Base-by-base conservation (phyloP, 2,888 invertebrate genomes). In the Gisinianus flammeolus region DNA sequence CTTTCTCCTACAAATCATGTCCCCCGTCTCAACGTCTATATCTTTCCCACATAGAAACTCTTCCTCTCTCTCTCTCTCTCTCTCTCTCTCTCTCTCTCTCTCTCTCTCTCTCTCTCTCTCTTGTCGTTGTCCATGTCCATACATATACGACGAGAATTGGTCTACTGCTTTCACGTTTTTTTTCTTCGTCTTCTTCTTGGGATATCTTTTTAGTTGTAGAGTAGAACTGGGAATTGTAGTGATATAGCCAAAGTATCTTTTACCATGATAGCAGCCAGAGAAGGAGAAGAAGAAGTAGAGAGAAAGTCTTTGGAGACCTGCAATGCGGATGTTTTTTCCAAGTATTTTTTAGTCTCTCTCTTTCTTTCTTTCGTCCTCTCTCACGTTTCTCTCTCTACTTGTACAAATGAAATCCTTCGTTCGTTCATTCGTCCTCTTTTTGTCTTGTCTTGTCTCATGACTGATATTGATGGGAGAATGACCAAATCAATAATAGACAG, bases 251-350 rank as follows among this genome's bases (percentile, higher is more conserved):
- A n/a, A n/a, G n/a, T n/a, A n/a, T n/a, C 69, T 19, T 62, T 22
- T 62, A 12, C 10, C 22, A 26, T 62, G 26, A 62, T 19, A 19
- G 62, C 22, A n/a, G 26, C 10, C 22, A 62, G 12, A n/a, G 62
- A 26, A 58, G n/a, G 62, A 8, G 26, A 62, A 62, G 22, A n/a
- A n/a, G 22, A 62, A 44, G 70, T 56, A n/a, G 22, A 62, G 22
- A n/a, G 26, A 62, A 62, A 44, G 70, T 56, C 54, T 56, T 56
- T 71, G 26, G 67, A 35, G 33, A 70, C 44, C 77, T 62, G 77
- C 77, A 77, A 77, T 77, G 77, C 77, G 77, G 77, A 77, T 77
- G 70, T 77, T 77, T 77, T 70, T 71, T 73, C 26, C 54, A 19
- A 28, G 8, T 26, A 22, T 24, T 24, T 28, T 22, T 44, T 22